phyloP scores from a whole-genome alignment of 2,888 invertebrate species.

The Diplazon laetatorius region DNA sequence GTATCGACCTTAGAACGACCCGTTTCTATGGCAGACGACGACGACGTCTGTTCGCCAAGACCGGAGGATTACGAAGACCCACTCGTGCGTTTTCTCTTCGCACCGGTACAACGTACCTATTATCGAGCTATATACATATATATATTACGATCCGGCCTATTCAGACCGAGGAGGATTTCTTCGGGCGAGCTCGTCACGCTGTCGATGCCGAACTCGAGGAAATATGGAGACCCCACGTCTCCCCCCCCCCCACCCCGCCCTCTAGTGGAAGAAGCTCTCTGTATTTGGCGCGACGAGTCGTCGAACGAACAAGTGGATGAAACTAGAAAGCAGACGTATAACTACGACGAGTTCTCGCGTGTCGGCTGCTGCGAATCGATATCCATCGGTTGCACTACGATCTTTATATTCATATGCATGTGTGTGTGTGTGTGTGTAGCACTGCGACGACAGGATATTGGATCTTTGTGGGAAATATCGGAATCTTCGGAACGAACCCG shows the following conservation, averaged over 20 bases:
- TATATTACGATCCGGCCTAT: slow-evolving; percentile 30
- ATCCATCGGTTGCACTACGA: slow-evolving; percentile 46
- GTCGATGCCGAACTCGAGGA: slow-evolving; percentile 33
- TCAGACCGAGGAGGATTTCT: slow-evolving; percentile 44
- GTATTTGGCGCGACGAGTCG: slow-evolving; percentile 4
- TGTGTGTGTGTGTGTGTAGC: no score
- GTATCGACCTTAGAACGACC: slow-evolving; percentile 53
- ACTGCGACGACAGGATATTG: slow-evolving; percentile 11
- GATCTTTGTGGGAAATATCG: slow-evolving; percentile 55
- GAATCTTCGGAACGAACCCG: neutral
- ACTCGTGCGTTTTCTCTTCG: slow-evolving; percentile 44
- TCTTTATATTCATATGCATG: no score
- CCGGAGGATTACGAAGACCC: slow-evolving; percentile 62
- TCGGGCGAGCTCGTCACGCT: slow-evolving; percentile 31
- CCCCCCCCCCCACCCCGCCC: no score
- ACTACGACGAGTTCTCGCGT: slow-evolving; percentile 20
- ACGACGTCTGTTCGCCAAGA: slow-evolving; percentile 22
- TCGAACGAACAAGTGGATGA: neutral
- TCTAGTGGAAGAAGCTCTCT: slow-evolving; percentile 23
- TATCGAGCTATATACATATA: no score
- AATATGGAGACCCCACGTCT: slow-evolving; percentile 22
- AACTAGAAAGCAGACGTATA: slow-evolving; percentile 31
- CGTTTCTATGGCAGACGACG: slow-evolving; percentile 39
- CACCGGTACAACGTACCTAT: slow-evolving; percentile 12
- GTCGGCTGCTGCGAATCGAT: slow-evolving; percentile 46